Conservation (phyloP, 1,140 invertebrate genomes). For the Drosophila bocki region DNA sequence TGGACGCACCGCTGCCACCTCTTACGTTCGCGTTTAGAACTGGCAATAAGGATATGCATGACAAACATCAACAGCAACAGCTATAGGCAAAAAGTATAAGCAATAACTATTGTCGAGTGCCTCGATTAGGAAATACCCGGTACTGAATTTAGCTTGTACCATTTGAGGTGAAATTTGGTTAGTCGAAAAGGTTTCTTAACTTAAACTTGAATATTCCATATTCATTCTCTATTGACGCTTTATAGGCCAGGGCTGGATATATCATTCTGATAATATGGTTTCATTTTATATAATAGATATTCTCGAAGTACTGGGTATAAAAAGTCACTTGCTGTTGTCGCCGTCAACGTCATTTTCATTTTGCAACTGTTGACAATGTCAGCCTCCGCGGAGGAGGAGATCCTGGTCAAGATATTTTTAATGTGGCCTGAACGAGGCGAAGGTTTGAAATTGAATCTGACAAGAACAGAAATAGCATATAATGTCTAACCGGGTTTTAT, state of each 20-base stretch:
- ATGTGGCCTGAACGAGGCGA: slow-evolving; percentile 16
- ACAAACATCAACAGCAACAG: slow-evolving; percentile 39
- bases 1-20: slow-evolving; percentile 26
- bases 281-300: too few relatives aligned
- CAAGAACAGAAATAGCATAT: slow-evolving; percentile 42
- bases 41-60: slow-evolving; percentile 39
- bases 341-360: slow-evolving; percentile 78
- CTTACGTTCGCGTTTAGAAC: slow-evolving; percentile 1
- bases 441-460: slow-evolving; percentile 61
- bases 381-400: slow-evolving; percentile 6
- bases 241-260: not conserved
- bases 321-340: slow-evolving; percentile 16
- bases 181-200: not conserved
- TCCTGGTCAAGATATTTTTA: slow-evolving; percentile 33
- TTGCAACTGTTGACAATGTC: slow-evolving; percentile 68
- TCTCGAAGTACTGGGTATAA: not conserved
- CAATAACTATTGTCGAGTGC: slow-evolving; percentile 12
- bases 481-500: slow-evolving; percentile 20
- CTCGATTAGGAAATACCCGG: not conserved
- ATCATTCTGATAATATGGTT: not conserved
- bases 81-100: slow-evolving; percentile 36
- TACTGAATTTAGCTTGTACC: not conserved
- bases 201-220: too few relatives aligned
- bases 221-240: too few relatives aligned
- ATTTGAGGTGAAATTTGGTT: not conserved